Evolutionary conservation across 2,797 vertebrate genomes (phyloP), one percentile per base, ranked within the genome.

Genomic region (Picus viridis): DNA sequence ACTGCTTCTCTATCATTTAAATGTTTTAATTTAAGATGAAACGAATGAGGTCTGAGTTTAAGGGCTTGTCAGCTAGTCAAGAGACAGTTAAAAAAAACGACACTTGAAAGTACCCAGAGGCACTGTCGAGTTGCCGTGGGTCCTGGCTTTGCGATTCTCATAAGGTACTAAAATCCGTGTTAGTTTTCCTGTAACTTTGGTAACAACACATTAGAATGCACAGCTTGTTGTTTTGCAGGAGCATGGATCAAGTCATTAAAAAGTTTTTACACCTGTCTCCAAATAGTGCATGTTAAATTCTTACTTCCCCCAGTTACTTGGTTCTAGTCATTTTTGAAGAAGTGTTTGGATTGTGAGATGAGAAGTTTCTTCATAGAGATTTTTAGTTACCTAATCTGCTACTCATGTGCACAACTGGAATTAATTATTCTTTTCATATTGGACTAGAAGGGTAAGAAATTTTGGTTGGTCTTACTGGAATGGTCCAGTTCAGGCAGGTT

Each of bases 141-240:
- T 54, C 41, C 29, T 57, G 41, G 18, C 36, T 47, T 24, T 15
- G 41, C 39, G n/a, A 12, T 29, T 8, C 27, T 12, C 41, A 20
- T n/a, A 27, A 51, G n/a, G 7, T 47, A 23, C 23, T 36, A 32
- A 51, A 70, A 69, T 54, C 24, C 26, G 8, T 7, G 1, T 45
- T 23, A 7, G 6, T 34, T 67, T 65, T 22, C 29, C 7, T 39
- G 30, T 70, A 34, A 29, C 34, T 89, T 75, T 24, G 36, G 5
- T 32, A 53, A 26, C 24, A 36, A 13, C 26, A 1, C 2, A 51
- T 16, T 45, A 0, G 1, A 71, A 43, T 7, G 13, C 53, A 39
- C n/a, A 19, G 9, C 57, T 68, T 65, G 15, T 56, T 39, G 10
- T 34, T 87, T 62, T 67, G 20, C 22, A 8, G 56, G 11, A 58